These are phyloP conservation scores for Lepilemur ruficaudatus DNA, from an alignment of 2,797 vertebrate genomes.

Conservation along the genomic window DNA sequence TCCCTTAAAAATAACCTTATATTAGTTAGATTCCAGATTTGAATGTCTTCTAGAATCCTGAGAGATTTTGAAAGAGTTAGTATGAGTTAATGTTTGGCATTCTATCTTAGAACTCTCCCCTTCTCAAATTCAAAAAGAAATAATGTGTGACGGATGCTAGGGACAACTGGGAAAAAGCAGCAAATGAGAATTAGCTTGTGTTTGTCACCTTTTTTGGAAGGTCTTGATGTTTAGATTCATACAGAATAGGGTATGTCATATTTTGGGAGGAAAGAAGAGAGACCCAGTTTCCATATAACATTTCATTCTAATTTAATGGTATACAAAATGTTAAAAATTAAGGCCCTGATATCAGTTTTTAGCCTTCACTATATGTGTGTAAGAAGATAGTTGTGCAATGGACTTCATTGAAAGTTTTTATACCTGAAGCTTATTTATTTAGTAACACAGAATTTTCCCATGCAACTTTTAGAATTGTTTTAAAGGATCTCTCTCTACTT, in stretches of 20 bases:
- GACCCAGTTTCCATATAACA: neutral
- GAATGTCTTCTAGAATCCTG: neutral
- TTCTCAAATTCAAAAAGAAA: neutral
- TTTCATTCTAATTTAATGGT: neutral
- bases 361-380: neutral
- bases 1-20: neutral
- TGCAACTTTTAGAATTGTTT: neutral
- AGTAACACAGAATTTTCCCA: neutral
- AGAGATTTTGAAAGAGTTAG: slow-evolving; percentile 3
- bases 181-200: neutral
- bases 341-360: neutral
- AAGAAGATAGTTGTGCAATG: neutral
- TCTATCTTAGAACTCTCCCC: neutral
- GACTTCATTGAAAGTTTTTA: neutral
- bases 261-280: slow-evolving; percentile 18
- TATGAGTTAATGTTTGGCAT: neutral
- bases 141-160: neutral
- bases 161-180: neutral
- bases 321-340: neutral
- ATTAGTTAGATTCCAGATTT: neutral
- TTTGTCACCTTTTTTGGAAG: neutral
- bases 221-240: neutral
- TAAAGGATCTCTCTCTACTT: neutral
- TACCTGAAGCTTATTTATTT: neutral
- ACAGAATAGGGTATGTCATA: neutral